Base-by-base conservation (phyloP, 2,797 vertebrate species). In the Allobates femoralis region DNA sequence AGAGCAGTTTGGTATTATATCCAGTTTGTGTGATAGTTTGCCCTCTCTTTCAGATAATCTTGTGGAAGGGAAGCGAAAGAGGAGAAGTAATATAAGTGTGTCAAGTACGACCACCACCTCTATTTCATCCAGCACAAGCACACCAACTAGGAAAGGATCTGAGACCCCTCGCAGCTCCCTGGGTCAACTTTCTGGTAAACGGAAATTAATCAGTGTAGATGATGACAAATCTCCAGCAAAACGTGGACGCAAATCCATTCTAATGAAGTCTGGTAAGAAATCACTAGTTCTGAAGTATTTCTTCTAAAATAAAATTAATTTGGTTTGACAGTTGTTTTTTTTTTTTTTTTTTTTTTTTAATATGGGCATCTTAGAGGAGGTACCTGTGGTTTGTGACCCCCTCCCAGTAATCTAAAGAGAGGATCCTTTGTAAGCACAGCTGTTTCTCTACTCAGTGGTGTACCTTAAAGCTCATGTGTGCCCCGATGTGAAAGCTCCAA, bases 21-120 rank as follows among this genome's bases (percentile, higher is more conserved):
- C 37, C 11, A 23, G 28, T n/a, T 37, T 34, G 53, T 58, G 55
- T 58, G 21, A 56, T 58, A 37, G 12, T 37, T 37, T 23, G 21
- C 12, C 34, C 10, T 78, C 15, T 58, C 5, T 60, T 78, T 37
- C 21, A 87, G 98, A 99, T 91, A 99, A 99, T 91, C 93, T 99
- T 89, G 97, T 99, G 88, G 98, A 99, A 91, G 98, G 98, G 82
- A 99, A 99, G 90, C 93, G 98, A 88, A 96, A 96, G 88, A 95
- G 98, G 12, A 94, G 96, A 73, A 92, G 94, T 75, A 95, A 94
- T 87, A 53, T 93, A 3, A 94, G 89, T 12, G 95, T 91, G 37
- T 90, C 93, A 6, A 91, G 86, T 73, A 94, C 94, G 0, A 93
- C 94, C 1, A 86, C 86, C 41, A 90, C 89, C 69, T 95, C 95